Base-by-base conservation (phyloP, 1,140 invertebrate species). In the Zaprionus vittiger region DNA sequence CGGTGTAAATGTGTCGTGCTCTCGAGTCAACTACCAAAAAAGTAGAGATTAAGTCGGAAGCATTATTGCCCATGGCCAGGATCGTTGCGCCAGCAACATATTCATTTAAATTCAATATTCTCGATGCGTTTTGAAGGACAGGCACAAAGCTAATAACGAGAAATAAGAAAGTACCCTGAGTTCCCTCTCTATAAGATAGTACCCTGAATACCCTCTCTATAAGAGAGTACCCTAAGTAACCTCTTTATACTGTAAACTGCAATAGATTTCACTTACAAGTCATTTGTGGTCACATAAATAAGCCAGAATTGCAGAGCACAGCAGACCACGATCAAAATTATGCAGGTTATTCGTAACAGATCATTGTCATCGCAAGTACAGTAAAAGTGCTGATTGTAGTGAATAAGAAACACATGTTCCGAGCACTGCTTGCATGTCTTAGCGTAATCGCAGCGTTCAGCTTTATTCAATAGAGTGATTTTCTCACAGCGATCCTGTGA, bases 51-150 rank as follows among this genome's bases (percentile, higher is more conserved):
- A 97, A 94, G 91, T 97, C 96, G 7, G 96, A 95, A 4, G 96
- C 95, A 52, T 96, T 96, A 93, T 97, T 97, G 37, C 96, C 96
- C 91, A 97, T 95, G 0, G 96, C 96, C 79, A 97, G 89, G 71
- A 97, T 94, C 34, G 96, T 97, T 12, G 96, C 95, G 17, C 96
- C 96, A 17, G 96, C 96, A 75, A 97, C 94, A 92, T 95, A 96
- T 77, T 97, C 95, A 67, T 95, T 96, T 47, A 97, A 91, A 54
- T 93, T 93, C 57, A 97, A 84, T 14, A 94, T 93, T 60, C 94
- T 93, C 1, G 96, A 94, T 49, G 97, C 95, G 5, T 95, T 94
- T 38, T 95, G 93, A 24, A 97, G 89, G n/a, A 95, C 94, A 28
- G 96, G 95, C 85, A 95, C 96, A 80, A 97, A 96, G 75, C 95